Conservation (phyloP, 2,113 vertebrate species). For the Piprites chloris region DNA sequence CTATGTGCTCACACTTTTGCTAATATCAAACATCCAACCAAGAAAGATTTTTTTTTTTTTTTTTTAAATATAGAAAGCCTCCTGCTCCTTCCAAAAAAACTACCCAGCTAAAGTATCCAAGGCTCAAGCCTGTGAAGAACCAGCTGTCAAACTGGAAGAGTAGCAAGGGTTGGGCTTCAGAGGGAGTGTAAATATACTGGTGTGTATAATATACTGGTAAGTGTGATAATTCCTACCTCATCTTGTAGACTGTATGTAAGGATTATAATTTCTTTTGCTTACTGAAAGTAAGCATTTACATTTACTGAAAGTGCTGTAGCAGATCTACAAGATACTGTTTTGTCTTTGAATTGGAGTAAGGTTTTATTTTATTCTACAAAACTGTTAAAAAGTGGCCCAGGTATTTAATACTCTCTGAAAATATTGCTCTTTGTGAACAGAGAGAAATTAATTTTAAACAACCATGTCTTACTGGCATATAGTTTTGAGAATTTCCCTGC, state of each 20-base stretch:
- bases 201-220: background rate
- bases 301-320: background rate
- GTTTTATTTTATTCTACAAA: background rate
- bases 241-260: background rate
- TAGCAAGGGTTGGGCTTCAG: background rate
- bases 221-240: background rate
- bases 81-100: constrained; percentile 33
- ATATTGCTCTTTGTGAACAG: background rate
- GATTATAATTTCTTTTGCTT: background rate
- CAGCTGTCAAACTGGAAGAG: background rate
- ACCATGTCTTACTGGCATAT: background rate
- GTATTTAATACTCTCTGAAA: background rate
- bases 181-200: background rate
- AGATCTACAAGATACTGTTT: background rate
- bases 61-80: background rate
- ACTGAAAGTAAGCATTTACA: background rate
- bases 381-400: background rate
- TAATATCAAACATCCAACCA: constrained; percentile 41
- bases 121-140: too few species aligned
- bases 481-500: background rate
- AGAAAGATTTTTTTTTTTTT: background rate
- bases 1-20: constrained; percentile 4
- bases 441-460: background rate
- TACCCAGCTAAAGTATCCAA: too few species aligned
- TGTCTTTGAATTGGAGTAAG: background rate